Base-by-base conservation (phyloP, 2,888 invertebrate species). In the Lepidocyrtinus sp. region DNA sequence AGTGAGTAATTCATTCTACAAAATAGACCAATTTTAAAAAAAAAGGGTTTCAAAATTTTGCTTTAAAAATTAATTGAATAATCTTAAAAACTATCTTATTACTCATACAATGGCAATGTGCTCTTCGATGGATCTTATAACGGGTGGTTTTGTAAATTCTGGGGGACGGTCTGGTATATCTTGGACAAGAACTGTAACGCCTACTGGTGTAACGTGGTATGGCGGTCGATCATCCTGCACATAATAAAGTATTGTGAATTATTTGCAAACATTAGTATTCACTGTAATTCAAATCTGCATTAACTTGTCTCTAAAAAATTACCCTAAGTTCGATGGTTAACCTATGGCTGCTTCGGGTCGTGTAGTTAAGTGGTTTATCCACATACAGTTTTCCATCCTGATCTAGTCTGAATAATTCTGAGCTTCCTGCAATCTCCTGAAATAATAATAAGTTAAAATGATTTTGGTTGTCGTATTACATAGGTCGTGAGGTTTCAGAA, bases 121-220 rank as follows among this genome's bases (percentile, higher is more conserved):
- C 15, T 81, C 81, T 12, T 2, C n/a, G 0, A 75, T 27, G 17
- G 26, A 25, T 5, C 45, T 17, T 2, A 71, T 62, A 7, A 25
- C 19, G 1, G 82, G 82, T 0, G 67, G 65, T 17, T n/a, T 17
- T 1, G 59, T 75, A 17, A 76, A 82, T 9, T 36, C 55, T n/a
- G 82, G 82, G 19, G 77, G 78, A 2, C 26, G 9, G 24, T 78
- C 71, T 3, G 82, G 78, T 9, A 71, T 24, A 22, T 82, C 82
- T 2, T 68, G 24, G 17, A 82, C 78, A 0, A 63, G 19, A 9
- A 82, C 27, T 12, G 61, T 55, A 17, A 65, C 46, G 2, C 17
- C 24, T 15, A 25, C 17, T 62, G 61, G 26, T 12, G 7, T 70
- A 3, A 25, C 19, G 19, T 67, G 25, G 7, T 22, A 55, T 22